Evolutionary conservation across 2,113 vertebrate species (phyloP).

Genomic region (Oreocharis arfaki): DNA sequence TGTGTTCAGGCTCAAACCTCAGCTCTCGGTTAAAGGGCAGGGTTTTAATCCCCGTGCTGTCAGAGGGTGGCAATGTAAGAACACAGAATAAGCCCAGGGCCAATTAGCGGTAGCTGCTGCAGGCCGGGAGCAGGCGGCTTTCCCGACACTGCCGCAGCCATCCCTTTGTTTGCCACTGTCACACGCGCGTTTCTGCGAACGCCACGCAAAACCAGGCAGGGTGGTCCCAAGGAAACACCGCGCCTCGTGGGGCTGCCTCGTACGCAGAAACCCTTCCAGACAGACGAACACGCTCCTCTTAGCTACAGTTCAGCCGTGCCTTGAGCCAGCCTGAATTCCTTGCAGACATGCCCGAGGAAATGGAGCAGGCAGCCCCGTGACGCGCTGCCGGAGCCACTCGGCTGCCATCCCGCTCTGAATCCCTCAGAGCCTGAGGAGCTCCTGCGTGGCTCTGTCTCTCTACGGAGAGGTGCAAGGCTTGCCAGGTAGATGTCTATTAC

Average conservation of each 20-base stretch:
- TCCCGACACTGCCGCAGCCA: neutral
- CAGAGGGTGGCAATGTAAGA: conserved; percentile 61
- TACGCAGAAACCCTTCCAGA: neutral
- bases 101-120: neutral
- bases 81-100: neutral
- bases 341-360: neutral
- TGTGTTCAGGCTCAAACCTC: neutral
- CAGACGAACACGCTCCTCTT: neutral
- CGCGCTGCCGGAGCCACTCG: neutral
- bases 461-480: neutral
- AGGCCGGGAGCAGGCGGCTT: neutral
- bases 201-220: neutral
- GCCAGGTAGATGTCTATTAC: too few relatives aligned
- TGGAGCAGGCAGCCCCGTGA: neutral
- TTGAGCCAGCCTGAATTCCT: neutral
- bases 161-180: neutral
- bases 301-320: neutral
- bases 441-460: neutral
- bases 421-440: neutral
- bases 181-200: neutral
- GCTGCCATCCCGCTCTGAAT: neutral
- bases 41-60: neutral
- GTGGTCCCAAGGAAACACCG: neutral
- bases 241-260: neutral
- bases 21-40: fast-evolving